phyloP scores from a whole-genome alignment of 1,140 invertebrate genomes.

The Gryon sp. region DNA sequence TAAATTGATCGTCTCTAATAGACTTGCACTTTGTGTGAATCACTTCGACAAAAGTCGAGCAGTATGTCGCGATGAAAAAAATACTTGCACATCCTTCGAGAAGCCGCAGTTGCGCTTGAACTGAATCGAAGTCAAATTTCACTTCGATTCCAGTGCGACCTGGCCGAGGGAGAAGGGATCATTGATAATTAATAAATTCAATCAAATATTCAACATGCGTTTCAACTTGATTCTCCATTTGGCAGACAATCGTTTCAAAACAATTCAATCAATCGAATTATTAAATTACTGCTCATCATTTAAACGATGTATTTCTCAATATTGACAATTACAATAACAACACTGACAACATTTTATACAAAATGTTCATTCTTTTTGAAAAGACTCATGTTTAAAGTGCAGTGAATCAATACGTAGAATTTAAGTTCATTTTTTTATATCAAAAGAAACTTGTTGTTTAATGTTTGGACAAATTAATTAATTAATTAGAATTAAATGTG shows the following conservation, averaged over 20 bases:
- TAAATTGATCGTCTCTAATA: not conserved
- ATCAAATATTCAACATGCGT: conserved; percentile 26
- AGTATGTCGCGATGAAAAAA: conserved; percentile 22
- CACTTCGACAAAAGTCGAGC: conserved; percentile 21
- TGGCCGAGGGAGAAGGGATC: not conserved
- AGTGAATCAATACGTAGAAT: no score
- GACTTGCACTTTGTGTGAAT: not conserved
- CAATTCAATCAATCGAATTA: no score
- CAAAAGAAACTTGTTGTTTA: no score
- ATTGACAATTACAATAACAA: no score
- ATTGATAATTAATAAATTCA: not conserved
- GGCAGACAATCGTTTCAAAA: conserved; percentile 16
- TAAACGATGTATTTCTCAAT: no score
- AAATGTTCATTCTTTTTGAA: no score
- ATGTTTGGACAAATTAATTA: no score
- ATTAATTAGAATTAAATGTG: no score
- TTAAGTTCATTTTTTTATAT: no score
- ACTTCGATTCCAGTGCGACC: conserved; percentile 5
- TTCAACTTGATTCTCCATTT: conserved; percentile 6
- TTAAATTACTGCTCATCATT: no score
- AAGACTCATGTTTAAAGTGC: no score
- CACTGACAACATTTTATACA: no score
- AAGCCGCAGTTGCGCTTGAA: conserved; percentile 2
- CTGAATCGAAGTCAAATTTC: conserved; percentile 44
- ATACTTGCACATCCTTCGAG: conserved; percentile 26